These are phyloP conservation scores for Tauraco erythrolophus DNA, from an alignment of 2,113 vertebrate genomes.

Conservation along the genomic window DNA sequence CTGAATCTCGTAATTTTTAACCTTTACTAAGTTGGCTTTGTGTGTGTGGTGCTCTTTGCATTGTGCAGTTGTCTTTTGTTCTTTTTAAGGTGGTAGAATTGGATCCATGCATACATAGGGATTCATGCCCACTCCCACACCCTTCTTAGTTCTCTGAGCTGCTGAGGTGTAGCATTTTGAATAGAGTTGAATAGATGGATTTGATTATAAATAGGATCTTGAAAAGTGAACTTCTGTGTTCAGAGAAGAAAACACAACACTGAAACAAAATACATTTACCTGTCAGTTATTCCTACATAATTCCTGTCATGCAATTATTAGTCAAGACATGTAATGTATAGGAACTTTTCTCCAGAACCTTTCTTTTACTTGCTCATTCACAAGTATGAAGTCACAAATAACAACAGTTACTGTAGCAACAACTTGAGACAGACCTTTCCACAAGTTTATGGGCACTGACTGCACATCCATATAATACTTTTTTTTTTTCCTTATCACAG, in stretches of 20 bases:
- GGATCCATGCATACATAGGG: background rate
- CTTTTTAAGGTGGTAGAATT: background rate
- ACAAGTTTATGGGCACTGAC: background rate
- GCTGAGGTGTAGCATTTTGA: conserved; percentile 34
- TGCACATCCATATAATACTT: background rate
- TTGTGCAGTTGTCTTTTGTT: conserved; percentile 23
- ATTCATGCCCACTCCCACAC: conserved; percentile 35
- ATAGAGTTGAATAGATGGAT: conserved; percentile 26
- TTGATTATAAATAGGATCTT: conserved; percentile 48
- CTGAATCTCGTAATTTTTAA: background rate
- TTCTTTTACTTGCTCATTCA: conserved; percentile 4
- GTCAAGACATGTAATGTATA: conserved; percentile 15
- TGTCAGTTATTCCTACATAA: conserved; percentile 52
- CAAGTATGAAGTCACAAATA: background rate
- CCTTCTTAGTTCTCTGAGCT: background rate
- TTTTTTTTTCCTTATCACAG: background rate
- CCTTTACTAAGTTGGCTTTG: background rate
- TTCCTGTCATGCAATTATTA: conserved; percentile 37
- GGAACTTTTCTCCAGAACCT: background rate
- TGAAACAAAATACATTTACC: conserved; percentile 50
- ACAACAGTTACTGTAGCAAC: background rate
- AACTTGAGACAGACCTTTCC: background rate
- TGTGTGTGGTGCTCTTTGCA: background rate
- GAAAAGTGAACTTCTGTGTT: conserved; percentile 54
- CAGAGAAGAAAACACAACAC: conserved; percentile 36